Conservation (phyloP, 2,797 vertebrate species). For the Esox masquinongy region DNA sequence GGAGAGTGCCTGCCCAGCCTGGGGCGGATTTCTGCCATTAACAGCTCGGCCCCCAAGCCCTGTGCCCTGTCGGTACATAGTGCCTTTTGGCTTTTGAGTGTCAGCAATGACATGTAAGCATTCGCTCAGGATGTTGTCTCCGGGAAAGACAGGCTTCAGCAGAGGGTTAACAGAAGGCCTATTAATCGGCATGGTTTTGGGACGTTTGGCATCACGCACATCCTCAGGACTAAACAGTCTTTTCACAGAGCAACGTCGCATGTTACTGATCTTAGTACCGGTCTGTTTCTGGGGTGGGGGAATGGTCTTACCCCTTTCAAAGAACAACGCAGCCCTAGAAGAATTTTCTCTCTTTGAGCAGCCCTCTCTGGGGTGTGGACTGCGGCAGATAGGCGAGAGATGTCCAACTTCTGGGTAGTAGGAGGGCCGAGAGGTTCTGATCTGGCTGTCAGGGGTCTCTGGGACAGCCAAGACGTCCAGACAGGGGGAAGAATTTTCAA, state of each 20-base stretch:
- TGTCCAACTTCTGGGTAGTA: conserved; percentile 15
- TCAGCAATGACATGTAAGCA: conserved; percentile 14
- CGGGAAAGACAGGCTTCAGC: conserved; percentile 2
- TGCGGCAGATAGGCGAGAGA: conserved; percentile 63
- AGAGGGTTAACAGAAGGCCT: conserved; percentile 14
- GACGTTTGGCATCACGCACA: conserved; percentile 61
- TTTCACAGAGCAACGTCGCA: conserved; percentile 56
- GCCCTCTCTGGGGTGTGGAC: conserved; percentile 48
- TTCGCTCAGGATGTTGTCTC: conserved; percentile 15
- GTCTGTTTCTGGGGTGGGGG: conserved; percentile 16
- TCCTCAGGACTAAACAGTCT: conserved; percentile 64
- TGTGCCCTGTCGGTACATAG: neutral
- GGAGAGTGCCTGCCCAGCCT: neutral
- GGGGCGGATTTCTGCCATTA: conserved; percentile 6
- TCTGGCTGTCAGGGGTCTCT: conserved; percentile 69
- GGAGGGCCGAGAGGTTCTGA: conserved; percentile 32
- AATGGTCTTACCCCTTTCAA: conserved; percentile 13
- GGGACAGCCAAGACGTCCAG: conserved; percentile 59
- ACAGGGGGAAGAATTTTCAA: conserved; percentile 60
- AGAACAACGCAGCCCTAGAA: conserved; percentile 23
- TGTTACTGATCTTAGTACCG: neutral
- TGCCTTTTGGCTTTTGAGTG: conserved; percentile 5
- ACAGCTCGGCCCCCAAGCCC: neutral
- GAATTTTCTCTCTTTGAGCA: conserved; percentile 29
- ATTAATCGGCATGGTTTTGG: conserved; percentile 33